Base-by-base conservation (phyloP, 2,797 vertebrate species). In the Pagetopsis macropterus region DNA sequence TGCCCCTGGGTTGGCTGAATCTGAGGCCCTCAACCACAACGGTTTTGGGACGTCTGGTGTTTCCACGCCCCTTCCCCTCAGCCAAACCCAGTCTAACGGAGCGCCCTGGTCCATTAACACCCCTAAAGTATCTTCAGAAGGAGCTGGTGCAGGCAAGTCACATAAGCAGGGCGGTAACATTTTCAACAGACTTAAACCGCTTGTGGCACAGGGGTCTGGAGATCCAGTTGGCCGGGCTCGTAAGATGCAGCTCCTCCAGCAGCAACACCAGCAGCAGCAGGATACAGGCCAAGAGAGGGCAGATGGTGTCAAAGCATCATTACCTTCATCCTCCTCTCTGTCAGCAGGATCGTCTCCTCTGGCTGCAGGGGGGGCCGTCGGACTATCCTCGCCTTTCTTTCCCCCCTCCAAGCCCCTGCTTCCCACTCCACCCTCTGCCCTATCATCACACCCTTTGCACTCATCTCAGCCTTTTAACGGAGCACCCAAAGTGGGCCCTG, bases 101-200 rank as follows among this genome's bases (percentile, higher is more conserved):
- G 93, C 91, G 0, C 89, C 93, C 0, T 95, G 95, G 95, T 92
- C 94, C 0, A 58, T 94, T 33, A 93, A 87, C 87, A 75, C 90
- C 65, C 79, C 93, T 13, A 95, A 95, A 87, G 84, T 88, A 21
- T 90, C 92, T 16, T 84, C 91, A 13, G 94, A 95, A 55, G 84
- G 76, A 27, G 68, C 81, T 6, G 88, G 90, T 33, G 81, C 88
- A 0, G 67, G 82, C 9, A 93, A 94, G 85, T 71, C 92, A 13
- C 87, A 92, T 66, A 95, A 95, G 76, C 94, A 94, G 75, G 88
- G 91, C 3, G 89, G 91, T 11, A 95, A 93, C 72, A 94, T 95
- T 82, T 94, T 95, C 72, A 95, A 94, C 87, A 95, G 94, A 91
- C 93, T 95, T 1, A 95, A 95, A 72, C 94, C 95, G 2, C 92